Base-by-base conservation (phyloP, 2,797 vertebrate species). In the Melanotaenia nigrans region DNA sequence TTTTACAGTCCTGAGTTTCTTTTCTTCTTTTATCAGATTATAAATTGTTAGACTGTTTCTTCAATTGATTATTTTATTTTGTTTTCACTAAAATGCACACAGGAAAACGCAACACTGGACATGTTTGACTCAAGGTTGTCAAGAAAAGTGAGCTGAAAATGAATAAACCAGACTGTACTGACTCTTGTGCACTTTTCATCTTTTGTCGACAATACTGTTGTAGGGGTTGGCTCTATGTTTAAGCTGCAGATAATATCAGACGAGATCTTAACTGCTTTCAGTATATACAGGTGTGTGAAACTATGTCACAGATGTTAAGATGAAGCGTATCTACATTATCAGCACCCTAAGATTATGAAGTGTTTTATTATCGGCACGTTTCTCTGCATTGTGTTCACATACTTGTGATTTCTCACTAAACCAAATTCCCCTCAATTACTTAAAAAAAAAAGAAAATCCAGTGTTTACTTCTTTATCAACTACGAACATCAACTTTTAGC, bases 231-330 rank as follows among this genome's bases (percentile, higher is more conserved):
- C 20, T 65, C 35, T 69, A 8, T 67, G 36, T 65, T 3, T 22
- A 13, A 7, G 1, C 10, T 25, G 0, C 22, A 84, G 80, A 86
- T 85, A 1, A 75, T 71, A 82, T 87, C 86, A 77, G 40, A 71
- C 24, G 4, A 83, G 61, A 69, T 6, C 24, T 77, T 78, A 25
- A 38, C 54, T 2, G 14, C 16, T 32, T 20, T 81, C 59, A 36
- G 22, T 22, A 1, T 1, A 0, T 84, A 82, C 89, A 90, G 85
- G 85, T 90, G 90, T 82, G 65, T 63, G 65, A 64, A 89, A 87
- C 75, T 90, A 84, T 92, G 89, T 90, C 87, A 86, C 86, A 90
- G 82, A 85, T 87, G 87, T 85, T 67, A 3, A 35, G 65, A 83
- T 83, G 89, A 88, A 87, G 83, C 58, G 2, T 22, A 24, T 70